Evolutionary conservation across 2,797 vertebrate species (phyloP).

Genomic region (Rhinophrynus dorsalis): DNA sequence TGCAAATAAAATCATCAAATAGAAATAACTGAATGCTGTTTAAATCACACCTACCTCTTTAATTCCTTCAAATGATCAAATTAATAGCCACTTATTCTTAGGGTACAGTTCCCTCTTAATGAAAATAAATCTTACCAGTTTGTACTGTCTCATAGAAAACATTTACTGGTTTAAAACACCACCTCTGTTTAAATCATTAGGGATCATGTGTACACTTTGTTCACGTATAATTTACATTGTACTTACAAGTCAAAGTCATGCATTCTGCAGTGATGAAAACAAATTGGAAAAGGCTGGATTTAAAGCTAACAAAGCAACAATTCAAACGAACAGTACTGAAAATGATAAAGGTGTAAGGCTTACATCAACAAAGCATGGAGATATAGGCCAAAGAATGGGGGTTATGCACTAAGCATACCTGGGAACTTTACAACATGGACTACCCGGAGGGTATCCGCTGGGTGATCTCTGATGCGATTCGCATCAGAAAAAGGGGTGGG

Average conservation of each 20-base stretch:
- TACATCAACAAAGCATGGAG: neutral
- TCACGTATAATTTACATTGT: constrained; percentile 43
- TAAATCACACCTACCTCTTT: no score
- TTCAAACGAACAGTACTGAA: constrained; percentile 27
- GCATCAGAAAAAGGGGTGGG: no score
- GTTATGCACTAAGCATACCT: no score
- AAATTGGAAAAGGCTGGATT: constrained; percentile 37
- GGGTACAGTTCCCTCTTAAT: no score
- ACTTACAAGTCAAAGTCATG: constrained; percentile 40
- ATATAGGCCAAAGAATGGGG: no score
- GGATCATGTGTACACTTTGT: constrained; percentile 38
- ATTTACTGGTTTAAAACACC: constrained; percentile 30
- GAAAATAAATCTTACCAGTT: constrained; percentile 7
- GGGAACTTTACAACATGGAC: no score
- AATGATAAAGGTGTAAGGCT: neutral
- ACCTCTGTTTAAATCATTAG: constrained; percentile 47
- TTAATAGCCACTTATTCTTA: no score
- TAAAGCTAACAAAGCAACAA: constrained; percentile 2
- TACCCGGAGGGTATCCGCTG: no score
- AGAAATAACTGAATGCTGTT: no score
- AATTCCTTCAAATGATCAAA: no score
- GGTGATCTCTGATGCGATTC: no score
- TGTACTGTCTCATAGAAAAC: constrained; percentile 16
- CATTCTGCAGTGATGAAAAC: constrained; percentile 38
- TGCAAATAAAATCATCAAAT: no score